Evolutionary conservation across 2,797 vertebrate species (phyloP).

Genomic region (Mareca penelope): DNA sequence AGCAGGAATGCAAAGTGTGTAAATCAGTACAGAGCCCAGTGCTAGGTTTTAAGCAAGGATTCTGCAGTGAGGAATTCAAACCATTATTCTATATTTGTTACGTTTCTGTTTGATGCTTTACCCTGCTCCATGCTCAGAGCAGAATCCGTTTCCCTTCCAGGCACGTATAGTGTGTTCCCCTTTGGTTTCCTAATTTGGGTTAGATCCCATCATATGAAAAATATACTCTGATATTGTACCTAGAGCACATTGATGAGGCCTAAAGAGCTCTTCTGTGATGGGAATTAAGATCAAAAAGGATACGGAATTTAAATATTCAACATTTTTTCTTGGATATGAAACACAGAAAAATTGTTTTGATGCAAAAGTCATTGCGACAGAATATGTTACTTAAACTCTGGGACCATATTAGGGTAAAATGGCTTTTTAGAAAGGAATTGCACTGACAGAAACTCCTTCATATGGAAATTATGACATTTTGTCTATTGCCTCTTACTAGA

Average conservation of each 20-base stretch:
- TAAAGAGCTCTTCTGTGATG: constrained; percentile 60
- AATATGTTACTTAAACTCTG: constrained; percentile 53
- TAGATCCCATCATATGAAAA: constrained; percentile 52
- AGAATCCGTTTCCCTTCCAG: constrained; percentile 42
- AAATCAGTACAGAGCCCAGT: not conserved
- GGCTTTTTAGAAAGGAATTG: constrained; percentile 46
- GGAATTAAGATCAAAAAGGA: constrained; percentile 67
- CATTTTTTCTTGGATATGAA: constrained; percentile 43
- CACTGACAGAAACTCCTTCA: constrained; percentile 53
- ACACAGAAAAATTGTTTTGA: constrained; percentile 67
- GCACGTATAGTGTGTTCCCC: constrained; percentile 10
- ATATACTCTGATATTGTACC: constrained; percentile 59
- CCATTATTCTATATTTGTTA: constrained; percentile 22
- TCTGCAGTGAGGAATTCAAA: not conserved
- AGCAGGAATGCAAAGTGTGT: constrained; percentile 18
- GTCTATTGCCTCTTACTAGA: constrained; percentile 59
- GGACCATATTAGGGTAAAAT: constrained; percentile 59
- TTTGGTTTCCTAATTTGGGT: constrained; percentile 63
- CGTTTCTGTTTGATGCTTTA: constrained; percentile 26
- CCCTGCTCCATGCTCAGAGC: constrained; percentile 12
- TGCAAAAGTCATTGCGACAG: constrained; percentile 59
- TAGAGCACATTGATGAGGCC: constrained; percentile 52
- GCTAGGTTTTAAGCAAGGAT: constrained; percentile 1
- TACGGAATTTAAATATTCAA: constrained; percentile 68
- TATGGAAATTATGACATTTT: constrained; percentile 68